Evolutionary conservation across 2,113 vertebrate genomes (phyloP).

Genomic region (Perca schrenkii): DNA sequence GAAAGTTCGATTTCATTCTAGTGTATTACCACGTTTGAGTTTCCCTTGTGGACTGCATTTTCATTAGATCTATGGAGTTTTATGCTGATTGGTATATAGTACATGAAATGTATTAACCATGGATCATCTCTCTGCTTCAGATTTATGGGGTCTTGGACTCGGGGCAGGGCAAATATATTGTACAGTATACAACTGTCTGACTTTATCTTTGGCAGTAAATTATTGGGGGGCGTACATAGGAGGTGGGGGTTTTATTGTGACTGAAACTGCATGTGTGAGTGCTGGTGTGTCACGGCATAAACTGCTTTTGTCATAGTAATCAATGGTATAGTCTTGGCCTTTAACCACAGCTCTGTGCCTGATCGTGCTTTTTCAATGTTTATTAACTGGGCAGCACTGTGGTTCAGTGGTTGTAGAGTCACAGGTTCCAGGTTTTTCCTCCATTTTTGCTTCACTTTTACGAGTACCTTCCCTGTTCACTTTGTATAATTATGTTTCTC

Average conservation of each 20-base stretch:
- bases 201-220: constrained; percentile 34
- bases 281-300: not conserved
- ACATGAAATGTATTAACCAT: constrained; percentile 8
- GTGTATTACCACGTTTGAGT: not conserved
- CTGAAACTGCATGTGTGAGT: not conserved
- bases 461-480: not conserved
- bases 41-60: not conserved
- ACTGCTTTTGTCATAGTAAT: constrained; percentile 24
- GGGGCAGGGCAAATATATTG: not conserved
- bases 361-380: not conserved
- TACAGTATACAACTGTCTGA: not conserved
- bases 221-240: not conserved
- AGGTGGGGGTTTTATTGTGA: not conserved
- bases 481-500: not conserved
- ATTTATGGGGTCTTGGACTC: constrained; percentile 22
- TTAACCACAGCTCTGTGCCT: constrained; percentile 14
- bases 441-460: constrained; percentile 10
- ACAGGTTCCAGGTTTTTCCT: not conserved
- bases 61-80: not conserved
- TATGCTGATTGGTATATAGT: constrained; percentile 29
- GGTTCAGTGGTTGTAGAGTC: not conserved
- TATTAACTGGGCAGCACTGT: not conserved
- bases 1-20: constrained; percentile 10
- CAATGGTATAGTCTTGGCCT: constrained; percentile 9
- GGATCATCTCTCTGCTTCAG: constrained; percentile 19